phyloP scores from a whole-genome alignment of 2,888 invertebrate species.

The Drosophila nigritarsus region DNA sequence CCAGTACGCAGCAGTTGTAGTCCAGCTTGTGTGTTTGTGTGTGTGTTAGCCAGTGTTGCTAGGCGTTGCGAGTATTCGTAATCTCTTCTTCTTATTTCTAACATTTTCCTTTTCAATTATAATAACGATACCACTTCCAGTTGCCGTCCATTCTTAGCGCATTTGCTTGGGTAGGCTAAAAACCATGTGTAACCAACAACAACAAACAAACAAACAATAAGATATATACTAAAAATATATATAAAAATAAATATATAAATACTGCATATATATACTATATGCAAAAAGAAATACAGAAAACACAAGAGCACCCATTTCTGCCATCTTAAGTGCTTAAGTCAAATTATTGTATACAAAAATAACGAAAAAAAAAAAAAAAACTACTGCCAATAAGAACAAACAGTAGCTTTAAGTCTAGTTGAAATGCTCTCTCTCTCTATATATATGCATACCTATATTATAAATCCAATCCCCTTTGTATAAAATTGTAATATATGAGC shows the following conservation, averaged over 20 bases:
- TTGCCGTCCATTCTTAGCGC: slow-evolving; percentile 57
- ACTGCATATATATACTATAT: slow-evolving; percentile 2
- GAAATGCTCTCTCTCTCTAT: slow-evolving; percentile 19
- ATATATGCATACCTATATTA: slow-evolving; percentile 41
- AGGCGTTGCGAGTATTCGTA: slow-evolving; percentile 39
- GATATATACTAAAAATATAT: slow-evolving; percentile 28
- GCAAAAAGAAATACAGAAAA: slow-evolving; percentile 53
- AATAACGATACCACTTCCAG: slow-evolving; percentile 50
- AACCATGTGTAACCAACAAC: slow-evolving; percentile 43
- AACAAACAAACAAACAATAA: slow-evolving; percentile 29
- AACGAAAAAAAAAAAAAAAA: no score
- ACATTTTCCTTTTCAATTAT: slow-evolving; percentile 29
- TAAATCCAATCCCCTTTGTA: slow-evolving; percentile 23
- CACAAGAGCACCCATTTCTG: slow-evolving; percentile 80
- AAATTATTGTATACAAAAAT: slow-evolving; percentile 24
- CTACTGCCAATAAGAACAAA: slow-evolving; percentile 85
- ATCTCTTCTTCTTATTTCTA: slow-evolving; percentile 30
- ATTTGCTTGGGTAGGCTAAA: slow-evolving; percentile 81
- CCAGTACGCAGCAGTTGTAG: slow-evolving; percentile 72
- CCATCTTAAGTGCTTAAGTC: slow-evolving; percentile 43
- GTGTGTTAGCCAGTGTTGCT: slow-evolving; percentile 40
- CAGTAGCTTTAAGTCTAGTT: slow-evolving; percentile 83
- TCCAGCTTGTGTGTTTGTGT: slow-evolving; percentile 39
- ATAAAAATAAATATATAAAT: slow-evolving; percentile 19
- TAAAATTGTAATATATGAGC: slow-evolving; percentile 64